A percentile compares a stretch with the other conserved stretches of the same genome.
Evolutionary conservation across 2,797 vertebrate genomes (phyloP).

Genomic region (Phrynocephalus vlangalii): DNA sequence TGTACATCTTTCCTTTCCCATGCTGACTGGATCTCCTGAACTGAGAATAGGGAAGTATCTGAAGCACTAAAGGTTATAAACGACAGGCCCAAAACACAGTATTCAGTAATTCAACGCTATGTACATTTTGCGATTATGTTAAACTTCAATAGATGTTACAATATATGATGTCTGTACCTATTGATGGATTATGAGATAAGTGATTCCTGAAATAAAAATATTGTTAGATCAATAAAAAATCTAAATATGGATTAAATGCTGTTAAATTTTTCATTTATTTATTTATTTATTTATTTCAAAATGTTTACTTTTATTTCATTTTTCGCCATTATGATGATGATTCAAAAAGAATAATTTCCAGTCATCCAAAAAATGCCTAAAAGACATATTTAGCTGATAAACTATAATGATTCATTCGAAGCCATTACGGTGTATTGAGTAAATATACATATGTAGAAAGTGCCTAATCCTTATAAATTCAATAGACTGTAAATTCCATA

Average conservation of each 20-base stretch:
- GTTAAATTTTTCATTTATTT: not conserved
- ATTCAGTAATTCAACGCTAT: not conserved
- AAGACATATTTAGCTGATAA: constrained; percentile 51
- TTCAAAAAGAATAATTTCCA: constrained; percentile 51
- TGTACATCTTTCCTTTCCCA: no score
- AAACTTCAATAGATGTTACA: constrained; percentile 24
- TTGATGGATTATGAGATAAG: constrained; percentile 46
- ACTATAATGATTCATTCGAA: constrained; percentile 48
- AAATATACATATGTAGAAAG: constrained; percentile 58
- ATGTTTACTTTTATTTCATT: constrained; percentile 23
- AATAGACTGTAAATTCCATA: constrained; percentile 49
- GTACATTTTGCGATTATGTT: constrained; percentile 21
- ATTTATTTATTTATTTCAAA: not conserved
- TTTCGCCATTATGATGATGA: constrained; percentile 45
- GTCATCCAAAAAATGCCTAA: constrained; percentile 52
- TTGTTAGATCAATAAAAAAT: constrained; percentile 36
- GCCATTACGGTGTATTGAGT: constrained; percentile 19
- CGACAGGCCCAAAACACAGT: not conserved
- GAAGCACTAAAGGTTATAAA: no score
- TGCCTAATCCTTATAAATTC: constrained; percentile 44
- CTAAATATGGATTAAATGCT: not conserved
- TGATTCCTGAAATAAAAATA: constrained; percentile 44
- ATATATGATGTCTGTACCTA: constrained; percentile 42
- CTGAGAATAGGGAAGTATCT: no score
- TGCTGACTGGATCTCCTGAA: no score